Conservation (phyloP, 2,888 invertebrate species). For the Drosophila kokeensis region DNA sequence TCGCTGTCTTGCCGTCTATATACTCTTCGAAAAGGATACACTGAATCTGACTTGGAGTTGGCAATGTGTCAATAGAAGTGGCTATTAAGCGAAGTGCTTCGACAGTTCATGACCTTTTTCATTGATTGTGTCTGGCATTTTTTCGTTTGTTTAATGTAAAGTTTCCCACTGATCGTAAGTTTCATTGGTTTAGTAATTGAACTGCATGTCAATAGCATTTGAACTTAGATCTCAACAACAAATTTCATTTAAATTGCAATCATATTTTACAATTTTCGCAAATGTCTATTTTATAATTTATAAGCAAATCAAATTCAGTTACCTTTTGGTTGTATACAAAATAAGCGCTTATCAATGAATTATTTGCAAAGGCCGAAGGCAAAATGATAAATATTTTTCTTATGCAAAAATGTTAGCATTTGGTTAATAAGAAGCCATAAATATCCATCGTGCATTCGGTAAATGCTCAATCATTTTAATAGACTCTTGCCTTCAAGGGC, state of each 20-base stretch:
- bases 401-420: slow-evolving; percentile 28
- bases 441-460: slow-evolving; percentile 36
- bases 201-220: not conserved
- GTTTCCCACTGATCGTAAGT: not conserved
- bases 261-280: not conserved
- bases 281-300: not conserved
- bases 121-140: not conserved
- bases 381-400: slow-evolving; percentile 34
- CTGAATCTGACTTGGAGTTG: slow-evolving; percentile 37
- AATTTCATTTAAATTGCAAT: not conserved
- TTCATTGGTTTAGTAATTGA: not conserved
- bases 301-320: slow-evolving; percentile 9
- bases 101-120: slow-evolving; percentile 3
- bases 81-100: slow-evolving; percentile 17
- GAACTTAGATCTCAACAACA: not conserved
- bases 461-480: slow-evolving; percentile 60
- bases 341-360: slow-evolving; percentile 13
- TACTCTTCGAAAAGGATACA: slow-evolving; percentile 49
- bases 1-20: slow-evolving; percentile 18
- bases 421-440: slow-evolving; percentile 32
- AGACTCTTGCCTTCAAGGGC: slow-evolving; percentile 50
- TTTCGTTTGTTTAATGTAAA: not conserved
- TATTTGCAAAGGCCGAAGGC: slow-evolving; percentile 9
- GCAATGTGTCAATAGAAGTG: slow-evolving; percentile 47
- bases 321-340: not conserved